Base-by-base conservation (phyloP, 2,113 vertebrate species). In the Spea multiplicata region DNA sequence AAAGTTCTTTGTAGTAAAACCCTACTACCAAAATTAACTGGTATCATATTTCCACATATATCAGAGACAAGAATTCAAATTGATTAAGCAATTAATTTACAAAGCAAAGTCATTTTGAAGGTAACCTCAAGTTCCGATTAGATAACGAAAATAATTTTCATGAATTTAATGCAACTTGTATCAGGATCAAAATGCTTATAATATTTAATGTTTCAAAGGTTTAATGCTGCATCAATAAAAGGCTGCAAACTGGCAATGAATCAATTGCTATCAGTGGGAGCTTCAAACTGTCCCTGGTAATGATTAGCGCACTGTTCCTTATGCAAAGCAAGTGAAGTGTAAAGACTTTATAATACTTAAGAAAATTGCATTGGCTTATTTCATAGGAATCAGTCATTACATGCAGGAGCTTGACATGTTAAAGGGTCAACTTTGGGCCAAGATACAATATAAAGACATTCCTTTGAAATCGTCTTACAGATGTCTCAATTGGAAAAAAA, bases 31-130 rank as follows among this genome's bases (percentile, higher is more conserved):
- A 64, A 53, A 16, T 53, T 47, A 62, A 50, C n/a, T 17, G n/a
- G 5, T 30, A 45, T 30, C 7, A 14, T 14, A n/a, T 80, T 49
- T 8, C 49, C 62, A 73, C 45, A 65, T 46, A 67, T 73, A 57
- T 59, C 53, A 55, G 9, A 68, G 50, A 55, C 4, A 59, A 17
- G 46, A 47, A 66, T 80, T 66, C 17, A 57, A 55, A 48, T 72
- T 66, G 45, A 73, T 80, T 73, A 68, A n/a, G 13, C 49, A 64
- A 80, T 80, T 73, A 48, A 73, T 80, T 73, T 80, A 66, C 77
- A 80, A 49, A 80, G 50, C 77, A 80, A 80, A 80, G 77, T 67
- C 64, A 80, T 80, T 80, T 80, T 80, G 71, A 80, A 80, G 77
- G 77, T 80, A 73, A 80, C 71, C 77, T 67, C 64, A 67, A 67